A percentile compares a stretch with the other conserved stretches of the same genome.
phyloP scores from a whole-genome alignment of 2,888 invertebrate genomes.

The Unio delphinus region DNA sequence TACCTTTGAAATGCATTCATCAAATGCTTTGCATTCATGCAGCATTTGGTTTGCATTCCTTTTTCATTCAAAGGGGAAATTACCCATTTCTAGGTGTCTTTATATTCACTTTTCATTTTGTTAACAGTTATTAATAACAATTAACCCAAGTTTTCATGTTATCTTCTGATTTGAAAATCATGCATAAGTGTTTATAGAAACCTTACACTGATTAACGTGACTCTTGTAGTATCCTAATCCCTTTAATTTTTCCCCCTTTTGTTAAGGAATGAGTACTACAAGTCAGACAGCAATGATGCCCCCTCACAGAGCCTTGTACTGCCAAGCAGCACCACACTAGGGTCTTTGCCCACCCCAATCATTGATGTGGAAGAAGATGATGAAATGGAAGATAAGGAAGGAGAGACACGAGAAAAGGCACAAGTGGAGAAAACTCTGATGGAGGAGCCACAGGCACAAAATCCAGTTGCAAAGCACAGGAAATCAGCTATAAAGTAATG shows the following conservation, averaged over 20 bases:
- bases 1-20: too few species aligned
- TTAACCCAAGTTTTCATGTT: too few species aligned
- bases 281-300: constrained; percentile 52
- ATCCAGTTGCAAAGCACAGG: not conserved
- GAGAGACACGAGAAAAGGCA: not conserved
- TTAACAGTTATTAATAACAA: not conserved
- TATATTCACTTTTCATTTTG: not conserved
- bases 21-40: too few species aligned
- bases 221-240: not conserved
- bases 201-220: not conserved
- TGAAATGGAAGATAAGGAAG: constrained; percentile 11
- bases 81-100: not conserved
- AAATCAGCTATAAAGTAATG: constrained; percentile 5
- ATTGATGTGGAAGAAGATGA: constrained; percentile 70
- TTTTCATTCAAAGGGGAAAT: not conserved
- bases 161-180: too few species aligned
- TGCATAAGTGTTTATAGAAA: not conserved
- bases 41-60: too few species aligned
- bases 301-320: constrained; percentile 59
- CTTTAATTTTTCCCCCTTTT: not conserved
- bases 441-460: constrained; percentile 4
- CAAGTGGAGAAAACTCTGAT: not conserved
- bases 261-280: constrained; percentile 65
- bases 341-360: constrained; percentile 49
- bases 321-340: constrained; percentile 53